phyloP scores from a whole-genome alignment of 2,888 invertebrate genomes.

The Chromoteleia sp. region DNA sequence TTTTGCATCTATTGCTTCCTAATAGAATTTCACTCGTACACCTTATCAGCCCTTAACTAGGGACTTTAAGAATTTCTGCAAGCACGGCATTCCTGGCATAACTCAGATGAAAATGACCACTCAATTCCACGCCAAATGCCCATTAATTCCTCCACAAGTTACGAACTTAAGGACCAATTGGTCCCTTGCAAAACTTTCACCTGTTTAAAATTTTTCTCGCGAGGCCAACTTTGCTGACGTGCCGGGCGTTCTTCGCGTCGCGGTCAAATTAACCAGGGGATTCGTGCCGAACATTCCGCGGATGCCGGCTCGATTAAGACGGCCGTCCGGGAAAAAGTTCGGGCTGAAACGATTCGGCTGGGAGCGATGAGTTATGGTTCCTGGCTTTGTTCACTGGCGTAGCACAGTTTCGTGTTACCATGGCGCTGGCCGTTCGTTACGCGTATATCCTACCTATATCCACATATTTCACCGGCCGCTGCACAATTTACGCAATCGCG shows the following conservation, averaged over 20 bases:
- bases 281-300: slow-evolving; percentile 42
- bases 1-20: too few relatives aligned
- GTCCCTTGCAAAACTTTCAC: slow-evolving; percentile 12
- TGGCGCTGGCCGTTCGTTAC: slow-evolving; percentile 69
- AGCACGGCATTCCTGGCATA: too few relatives aligned
- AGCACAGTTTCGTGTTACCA: slow-evolving; percentile 70
- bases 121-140: too few relatives aligned
- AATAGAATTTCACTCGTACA: too few relatives aligned
- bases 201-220: slow-evolving; percentile 29
- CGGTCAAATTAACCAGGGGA: slow-evolving; percentile 11
- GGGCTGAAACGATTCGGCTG: slow-evolving; percentile 63
- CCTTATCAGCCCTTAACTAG: too few relatives aligned
- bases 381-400: slow-evolving; percentile 71
- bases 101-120: too few relatives aligned
- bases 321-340: slow-evolving; percentile 38
- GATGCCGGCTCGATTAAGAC: slow-evolving; percentile 58
- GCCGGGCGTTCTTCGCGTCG: slow-evolving; percentile 31
- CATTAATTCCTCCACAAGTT: too few relatives aligned
- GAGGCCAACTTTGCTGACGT: neutral
- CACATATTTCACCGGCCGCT: slow-evolving; percentile 72
- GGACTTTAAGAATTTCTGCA: too few relatives aligned
- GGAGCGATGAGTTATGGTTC: slow-evolving; percentile 75
- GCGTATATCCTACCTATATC: slow-evolving; percentile 70
- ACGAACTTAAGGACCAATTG: neutral
- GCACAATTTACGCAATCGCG: slow-evolving; percentile 66